phyloP scores from a whole-genome alignment of 1,140 invertebrate genomes.

The Plodia interpunctella region DNA sequence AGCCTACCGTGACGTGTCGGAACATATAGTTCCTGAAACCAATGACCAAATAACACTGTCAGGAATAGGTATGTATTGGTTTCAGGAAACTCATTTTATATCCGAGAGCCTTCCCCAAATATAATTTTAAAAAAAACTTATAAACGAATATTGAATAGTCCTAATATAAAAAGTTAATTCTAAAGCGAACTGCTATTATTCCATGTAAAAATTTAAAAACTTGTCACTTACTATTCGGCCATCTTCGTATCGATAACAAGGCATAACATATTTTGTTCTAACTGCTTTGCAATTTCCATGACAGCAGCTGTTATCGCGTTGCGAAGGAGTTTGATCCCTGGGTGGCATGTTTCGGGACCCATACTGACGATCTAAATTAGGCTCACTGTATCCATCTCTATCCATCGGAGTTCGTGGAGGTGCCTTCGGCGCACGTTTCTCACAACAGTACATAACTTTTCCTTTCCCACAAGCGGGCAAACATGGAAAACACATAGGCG shows the following conservation, averaged over 20 bases:
- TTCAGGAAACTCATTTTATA: constrained; percentile 24
- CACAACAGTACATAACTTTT: constrained; percentile 38
- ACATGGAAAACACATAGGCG: constrained; percentile 40
- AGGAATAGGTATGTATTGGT: constrained; percentile 33
- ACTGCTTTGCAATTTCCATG: constrained; percentile 40
- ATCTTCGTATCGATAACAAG: constrained; percentile 68
- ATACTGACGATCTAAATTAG: background rate
- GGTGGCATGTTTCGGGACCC: constrained; percentile 22
- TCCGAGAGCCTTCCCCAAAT: background rate
- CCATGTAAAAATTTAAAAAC: background rate
- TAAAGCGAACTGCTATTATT: background rate
- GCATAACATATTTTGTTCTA: constrained; percentile 66
- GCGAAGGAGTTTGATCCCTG: constrained; percentile 7
- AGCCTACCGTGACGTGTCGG: constrained; percentile 56
- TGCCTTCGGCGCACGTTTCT: constrained; percentile 27
- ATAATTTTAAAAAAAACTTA: background rate
- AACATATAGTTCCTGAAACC: constrained; percentile 71
- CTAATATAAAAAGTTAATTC: background rate
- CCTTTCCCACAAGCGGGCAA: constrained; percentile 45
- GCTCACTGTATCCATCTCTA: background rate
- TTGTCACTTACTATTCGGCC: constrained; percentile 60
- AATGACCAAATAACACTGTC: constrained; percentile 41
- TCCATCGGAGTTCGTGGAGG: background rate
- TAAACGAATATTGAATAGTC: background rate
- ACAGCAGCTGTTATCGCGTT: constrained; percentile 22